These are phyloP conservation scores for Acropora tenuis DNA, from an alignment of 64 coral and sea anemone genomes.

Conservation along the genomic window DNA sequence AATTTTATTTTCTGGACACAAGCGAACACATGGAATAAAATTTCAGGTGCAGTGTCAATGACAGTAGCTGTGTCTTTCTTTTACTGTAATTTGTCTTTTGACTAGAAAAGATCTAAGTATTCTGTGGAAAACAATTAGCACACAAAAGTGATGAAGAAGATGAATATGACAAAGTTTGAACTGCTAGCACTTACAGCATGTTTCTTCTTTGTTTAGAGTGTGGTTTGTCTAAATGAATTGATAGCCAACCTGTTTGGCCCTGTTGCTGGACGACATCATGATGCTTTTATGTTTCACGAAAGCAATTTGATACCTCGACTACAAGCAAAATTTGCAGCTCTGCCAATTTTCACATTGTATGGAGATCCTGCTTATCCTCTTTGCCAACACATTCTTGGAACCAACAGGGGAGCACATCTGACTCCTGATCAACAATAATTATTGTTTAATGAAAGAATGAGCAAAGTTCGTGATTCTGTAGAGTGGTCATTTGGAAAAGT, in stretches of 20 bases:
- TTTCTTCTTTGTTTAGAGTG: conserved; percentile 68
- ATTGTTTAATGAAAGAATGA: conserved; percentile 72
- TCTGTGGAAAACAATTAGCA: too few relatives aligned
- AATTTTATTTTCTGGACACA: conserved; percentile 80
- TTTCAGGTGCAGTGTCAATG: conserved; percentile 62
- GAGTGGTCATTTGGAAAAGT: conserved; percentile 77
- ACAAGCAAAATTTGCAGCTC: conserved; percentile 68
- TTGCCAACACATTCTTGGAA: conserved; percentile 53
- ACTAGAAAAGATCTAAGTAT: too few relatives aligned
- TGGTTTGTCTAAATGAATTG: conserved; percentile 77
- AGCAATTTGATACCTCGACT: conserved; percentile 67
- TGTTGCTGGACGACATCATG: conserved; percentile 64
- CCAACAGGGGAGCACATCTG: conserved; percentile 58
- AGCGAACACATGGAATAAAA: conserved; percentile 69
- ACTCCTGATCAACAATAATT: conserved; percentile 56
- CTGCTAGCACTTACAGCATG: neutral
- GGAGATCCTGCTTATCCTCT: conserved; percentile 78
- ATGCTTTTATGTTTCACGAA: conserved; percentile 74
- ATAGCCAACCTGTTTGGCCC: conserved; percentile 72
- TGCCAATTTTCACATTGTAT: conserved; percentile 66
- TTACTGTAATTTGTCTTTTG: too few relatives aligned
- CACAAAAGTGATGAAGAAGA: too few relatives aligned
- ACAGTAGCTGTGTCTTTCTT: too few relatives aligned
- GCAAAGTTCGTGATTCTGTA: conserved; percentile 68
- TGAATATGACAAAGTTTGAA: too few relatives aligned